Evolutionary conservation across 2,113 vertebrate species (phyloP), one percentile per base, ranked within the genome.

Genomic region (Nothoprocta pentlandii): DNA sequence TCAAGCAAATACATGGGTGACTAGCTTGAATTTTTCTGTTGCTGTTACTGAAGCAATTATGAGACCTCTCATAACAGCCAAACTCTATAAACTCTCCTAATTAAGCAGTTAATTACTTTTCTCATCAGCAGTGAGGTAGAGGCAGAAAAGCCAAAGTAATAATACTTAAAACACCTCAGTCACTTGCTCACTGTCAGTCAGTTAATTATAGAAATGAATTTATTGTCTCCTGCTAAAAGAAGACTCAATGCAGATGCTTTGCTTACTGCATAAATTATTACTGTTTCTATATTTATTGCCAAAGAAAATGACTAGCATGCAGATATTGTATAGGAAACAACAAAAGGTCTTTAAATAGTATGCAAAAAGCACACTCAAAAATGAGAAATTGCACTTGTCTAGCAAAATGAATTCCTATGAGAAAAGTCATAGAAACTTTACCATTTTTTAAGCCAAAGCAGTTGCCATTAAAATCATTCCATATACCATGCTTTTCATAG

Each of bases 261-360:
- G 68, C 64, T 85, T 90, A 85, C 73, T 53, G 67, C 83, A 70
- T 42, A 82, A 47, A 70, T 90, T 90, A 63, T 66, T 74, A 56
- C 58, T 87, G 41, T 25, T 87, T 92, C 95, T 83, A 87, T 49
- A 56, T 82, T 94, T 80, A 70, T 51, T 83, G 83, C 69, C 83
- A 95, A 46, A 53, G 75, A 89, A 89, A 85, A 87, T 39, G 5
- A 92, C 85, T 91, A 89, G 80, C 47, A 85, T 85, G 64, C 77
- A 92, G 92, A 34, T 54, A 83, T 0, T 39, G 44, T 56, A 68
- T 3, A 1, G 16, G 82, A 46, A 76, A 79, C 51, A 77, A 77
- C 68, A 80, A 77, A 80, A 25, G 5, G 41, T 47, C 36, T 19
- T 82, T 41, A 59, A 36, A 30, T 10, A 36, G 44, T 26, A 80